Evolutionary conservation across 2,888 invertebrate species (phyloP).

Genomic region (Oscheius sp.): DNA sequence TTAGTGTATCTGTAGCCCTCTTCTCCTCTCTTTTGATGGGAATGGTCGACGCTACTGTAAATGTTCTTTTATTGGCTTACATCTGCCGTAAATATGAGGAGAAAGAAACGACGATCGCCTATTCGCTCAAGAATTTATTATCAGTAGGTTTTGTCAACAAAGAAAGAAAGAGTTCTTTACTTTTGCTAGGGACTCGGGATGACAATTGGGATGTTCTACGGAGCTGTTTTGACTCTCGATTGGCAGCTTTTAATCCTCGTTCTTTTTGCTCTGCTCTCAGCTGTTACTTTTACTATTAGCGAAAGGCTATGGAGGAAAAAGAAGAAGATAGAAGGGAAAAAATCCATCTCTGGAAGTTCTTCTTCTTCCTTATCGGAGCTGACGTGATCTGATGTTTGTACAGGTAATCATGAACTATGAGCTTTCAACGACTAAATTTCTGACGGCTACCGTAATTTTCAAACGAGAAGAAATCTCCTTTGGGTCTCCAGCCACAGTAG

Average conservation of each 20-base stretch:
- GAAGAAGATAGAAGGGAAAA: too few species aligned
- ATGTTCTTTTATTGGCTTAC: background rate
- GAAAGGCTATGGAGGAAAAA: background rate
- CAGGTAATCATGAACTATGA: too few species aligned
- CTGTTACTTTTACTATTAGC: background rate
- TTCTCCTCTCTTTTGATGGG: background rate
- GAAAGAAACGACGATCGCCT: background rate
- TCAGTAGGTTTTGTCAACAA: too few species aligned
- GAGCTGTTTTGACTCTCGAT: background rate
- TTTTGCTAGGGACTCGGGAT: too few species aligned
- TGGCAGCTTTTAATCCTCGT: background rate
- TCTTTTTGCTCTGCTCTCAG: background rate
- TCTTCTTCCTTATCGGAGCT: too few species aligned
- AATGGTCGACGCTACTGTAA: background rate
- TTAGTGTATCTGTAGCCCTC: background rate
- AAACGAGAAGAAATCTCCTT: too few species aligned
- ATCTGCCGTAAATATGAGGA: background rate
- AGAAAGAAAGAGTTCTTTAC: too few species aligned
- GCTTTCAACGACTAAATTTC: too few species aligned
- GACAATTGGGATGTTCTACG: background rate
- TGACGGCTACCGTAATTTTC: too few species aligned
- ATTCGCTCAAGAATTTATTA: background rate
- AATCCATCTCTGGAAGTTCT: too few species aligned
- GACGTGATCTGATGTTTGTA: background rate
- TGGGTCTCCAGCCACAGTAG: too few species aligned